phyloP scores from a whole-genome alignment of 2,113 vertebrate species.

The Actenoides hombroni region DNA sequence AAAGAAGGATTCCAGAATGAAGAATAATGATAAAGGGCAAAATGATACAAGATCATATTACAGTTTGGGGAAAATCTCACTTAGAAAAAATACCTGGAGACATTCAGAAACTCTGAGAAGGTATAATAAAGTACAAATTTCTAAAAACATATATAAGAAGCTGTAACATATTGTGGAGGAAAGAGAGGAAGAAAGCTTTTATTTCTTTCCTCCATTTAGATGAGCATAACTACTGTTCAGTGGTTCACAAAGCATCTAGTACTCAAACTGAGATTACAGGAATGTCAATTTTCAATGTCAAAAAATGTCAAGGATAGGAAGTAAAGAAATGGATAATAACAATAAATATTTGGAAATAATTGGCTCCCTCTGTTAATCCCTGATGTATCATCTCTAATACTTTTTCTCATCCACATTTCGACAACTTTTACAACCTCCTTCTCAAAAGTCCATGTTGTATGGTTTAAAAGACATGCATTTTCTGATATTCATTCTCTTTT shows the following conservation, averaged over 20 bases:
- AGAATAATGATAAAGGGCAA: not conserved
- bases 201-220: not conserved
- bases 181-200: not conserved
- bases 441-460: not conserved
- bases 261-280: not conserved
- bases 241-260: not conserved
- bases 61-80: not conserved
- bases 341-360: constrained; percentile 10
- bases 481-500: not conserved
- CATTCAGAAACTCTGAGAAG: not conserved
- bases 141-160: not conserved
- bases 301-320: not conserved
- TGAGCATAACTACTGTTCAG: not conserved
- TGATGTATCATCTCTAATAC: not conserved
- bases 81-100: not conserved
- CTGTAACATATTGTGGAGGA: not conserved
- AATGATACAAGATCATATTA: not conserved
- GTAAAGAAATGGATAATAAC: not conserved
- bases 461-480: not conserved
- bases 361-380: not conserved
- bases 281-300: not conserved
- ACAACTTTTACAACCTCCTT: not conserved
- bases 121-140: not conserved
- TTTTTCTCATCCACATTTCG: not conserved
- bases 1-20: not conserved